Evolutionary conservation across 1,140 invertebrate species (phyloP), one percentile per base, ranked within the genome.

Genomic region (Heliconius eleuchia): DNA sequence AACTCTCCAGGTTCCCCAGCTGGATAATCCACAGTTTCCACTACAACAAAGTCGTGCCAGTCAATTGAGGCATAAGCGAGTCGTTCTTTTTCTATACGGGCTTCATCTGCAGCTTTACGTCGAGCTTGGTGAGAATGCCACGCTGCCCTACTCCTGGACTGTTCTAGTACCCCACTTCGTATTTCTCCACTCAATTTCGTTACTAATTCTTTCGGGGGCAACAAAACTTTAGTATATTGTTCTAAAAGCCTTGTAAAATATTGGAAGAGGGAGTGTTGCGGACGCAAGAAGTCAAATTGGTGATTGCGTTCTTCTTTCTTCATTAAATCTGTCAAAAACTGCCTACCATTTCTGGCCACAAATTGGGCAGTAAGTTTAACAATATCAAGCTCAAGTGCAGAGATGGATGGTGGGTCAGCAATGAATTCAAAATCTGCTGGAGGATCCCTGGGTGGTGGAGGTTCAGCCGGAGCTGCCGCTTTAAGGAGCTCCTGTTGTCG

Each of bases 41-140:
- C 99, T 1, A 99, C 99, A 2, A 99, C 99, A 95, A 99, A 99
- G 95, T 99, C 99, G 91, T 99, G 99, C 99, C 99, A 99, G 92
- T 99, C 99, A 84, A 99, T 99, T 87, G 99, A 98, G 4, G 98
- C 98, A 92, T 99, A 99, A 0, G 99, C 98, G 50, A 99, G 96
- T 96, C 99, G 96, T 94, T 99, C 99, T 57, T 98, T 96, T 93
- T 99, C 99, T 23, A 98, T 96, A 87, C 98, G 98, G 86, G 99
- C 98, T 91, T 99, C 98, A 92, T 99, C 98, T 81, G 98, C 97
- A 1, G 98, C 96, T 75, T 97, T 97, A 88, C 99, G 98, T 19
- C 97, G 96, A 87, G 99, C 98, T 91, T 99, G 98, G 92, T 99
- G 98, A 73, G 98, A 97, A 72, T 98, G 96, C 99, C 99, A 99